Base-by-base conservation (phyloP, 2,113 vertebrate genomes). In the Microcebus griseorufus region DNA sequence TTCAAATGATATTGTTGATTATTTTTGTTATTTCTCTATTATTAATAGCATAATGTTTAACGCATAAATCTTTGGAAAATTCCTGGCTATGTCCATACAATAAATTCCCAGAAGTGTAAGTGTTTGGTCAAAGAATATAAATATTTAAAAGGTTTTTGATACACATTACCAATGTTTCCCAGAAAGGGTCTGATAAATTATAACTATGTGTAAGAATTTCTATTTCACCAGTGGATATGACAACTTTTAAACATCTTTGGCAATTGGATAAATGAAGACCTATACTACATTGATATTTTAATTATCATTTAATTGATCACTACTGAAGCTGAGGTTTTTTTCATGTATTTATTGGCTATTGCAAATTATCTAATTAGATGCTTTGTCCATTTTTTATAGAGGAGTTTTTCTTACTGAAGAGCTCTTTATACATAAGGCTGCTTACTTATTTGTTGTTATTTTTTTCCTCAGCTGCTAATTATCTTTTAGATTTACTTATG, bases 181-280 rank as follows among this genome's bases (percentile, higher is more conserved):
- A 80, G 45, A 91, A 94, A 73, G 34, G 13, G 25, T 70, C 53
- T 69, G 58, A 81, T 88, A 8, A 89, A 67, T 80, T 92, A 45
- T 55, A 94, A 89, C 58, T 85, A 58, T 34, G 16, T 48, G 6
- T 93, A 84, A 85, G 37, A 84, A 95, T 85, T 93, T 93, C 37
- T 65, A 89, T 75, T 89, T 92, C 22, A 67, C 20, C 10, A 42
- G 48, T 79, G 13, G 13, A 53, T 89, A 60, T 37, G 55, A 51
- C 14, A 69, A 75, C 13, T 84, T 92, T 89, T 39, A 4, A 70
- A 79, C 76, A 72, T 69, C 48, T 64, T 79, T 58, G 45, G 45
- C 10, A 85, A 65, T 42, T 45, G 79, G n/a, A 79, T 34, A 83
- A 78, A 69, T 72, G n/a, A 78, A 78, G 22, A 72, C 32, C 32